Base-by-base conservation (phyloP, 2,797 vertebrate genomes). In the Urophycis tenuis region DNA sequence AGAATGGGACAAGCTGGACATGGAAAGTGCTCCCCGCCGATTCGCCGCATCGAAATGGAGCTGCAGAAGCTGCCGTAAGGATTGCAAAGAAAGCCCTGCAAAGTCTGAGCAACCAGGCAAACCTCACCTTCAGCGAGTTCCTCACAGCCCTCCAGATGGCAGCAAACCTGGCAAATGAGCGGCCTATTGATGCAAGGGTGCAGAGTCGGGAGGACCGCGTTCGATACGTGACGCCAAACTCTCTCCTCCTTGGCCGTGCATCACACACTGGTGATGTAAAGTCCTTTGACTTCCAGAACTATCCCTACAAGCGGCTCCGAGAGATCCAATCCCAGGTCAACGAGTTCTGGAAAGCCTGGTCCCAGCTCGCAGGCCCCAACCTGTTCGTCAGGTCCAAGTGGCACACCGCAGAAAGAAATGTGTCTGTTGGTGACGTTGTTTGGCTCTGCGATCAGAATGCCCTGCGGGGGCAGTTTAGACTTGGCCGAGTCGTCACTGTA, bases 301-400 rank as follows among this genome's bases (percentile, higher is more conserved):
- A 73, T 5, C 49, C 77, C 19, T 78, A 74, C 53, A 69, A n/a
- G 1, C 67, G 73, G 1, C 49, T 81, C 4, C 78, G 35, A 11
- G 72, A 72, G 14, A 72, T 79, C 29, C 78, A 79, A 49, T 8
- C n/a, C 9, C 74, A 72, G 60, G 78, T 79, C 1, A 72, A 76
- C 35, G 76, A n/a, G 72, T 81, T 81, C 14, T 81, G 81, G 81
- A 31, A 36, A 6, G 77, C 41, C 12, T 79, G 78, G 78, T 79
- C 75, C 17, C 72, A 82, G 7, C 14, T 82, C 8, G 78, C 81
- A 1, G 72, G 75, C 10, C 75, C 81, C 25, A 77, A 75, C 73
- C 30, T 82, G 49, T 79, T 79, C n/a, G 19, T 79, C 14, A 60
- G 74, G 10, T 72, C 39, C 22, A 82, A 82, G 39, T 79, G 81